phyloP scores from a whole-genome alignment of 1,140 invertebrate genomes.

The Dendroctonus ponderosae region DNA sequence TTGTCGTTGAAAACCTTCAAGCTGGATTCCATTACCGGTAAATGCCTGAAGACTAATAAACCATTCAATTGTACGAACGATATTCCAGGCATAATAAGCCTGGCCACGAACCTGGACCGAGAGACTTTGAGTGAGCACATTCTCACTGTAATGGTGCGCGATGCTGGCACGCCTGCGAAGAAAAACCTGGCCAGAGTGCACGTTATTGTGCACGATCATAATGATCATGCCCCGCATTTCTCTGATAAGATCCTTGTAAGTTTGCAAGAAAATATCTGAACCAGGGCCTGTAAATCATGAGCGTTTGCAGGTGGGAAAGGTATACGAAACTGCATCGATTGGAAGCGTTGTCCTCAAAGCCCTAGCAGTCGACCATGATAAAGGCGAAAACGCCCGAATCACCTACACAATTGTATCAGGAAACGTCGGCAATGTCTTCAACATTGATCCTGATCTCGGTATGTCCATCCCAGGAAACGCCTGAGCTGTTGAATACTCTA shows the following conservation, averaged over 20 bases:
- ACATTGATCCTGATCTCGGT: slow-evolving; percentile 74
- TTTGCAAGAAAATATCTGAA: neutral
- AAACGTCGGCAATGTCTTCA: slow-evolving; percentile 82
- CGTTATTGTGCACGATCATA: slow-evolving; percentile 82
- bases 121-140: slow-evolving; percentile 82
- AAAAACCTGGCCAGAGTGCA: slow-evolving; percentile 80
- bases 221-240: slow-evolving; percentile 86
- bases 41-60: slow-evolving; percentile 2
- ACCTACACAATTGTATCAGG: slow-evolving; percentile 79
- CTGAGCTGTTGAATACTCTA: neutral
- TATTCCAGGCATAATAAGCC: slow-evolving; percentile 61
- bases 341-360: slow-evolving; percentile 73
- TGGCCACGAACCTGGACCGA: slow-evolving; percentile 72
- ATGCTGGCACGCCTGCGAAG: slow-evolving; percentile 83
- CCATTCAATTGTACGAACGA: neutral
- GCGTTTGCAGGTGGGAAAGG: slow-evolving; percentile 60
- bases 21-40: slow-evolving; percentile 68
- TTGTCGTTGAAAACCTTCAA: slow-evolving; percentile 75
- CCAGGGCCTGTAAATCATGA: neutral
- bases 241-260: slow-evolving; percentile 63
- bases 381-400: slow-evolving; percentile 77
- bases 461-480: neutral
- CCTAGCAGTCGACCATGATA: slow-evolving; percentile 76
- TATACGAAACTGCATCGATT: slow-evolving; percentile 72
- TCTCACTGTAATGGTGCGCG: slow-evolving; percentile 85